phyloP scores from a whole-genome alignment of 2,113 vertebrate genomes.

The Crotalus helleri region DNA sequence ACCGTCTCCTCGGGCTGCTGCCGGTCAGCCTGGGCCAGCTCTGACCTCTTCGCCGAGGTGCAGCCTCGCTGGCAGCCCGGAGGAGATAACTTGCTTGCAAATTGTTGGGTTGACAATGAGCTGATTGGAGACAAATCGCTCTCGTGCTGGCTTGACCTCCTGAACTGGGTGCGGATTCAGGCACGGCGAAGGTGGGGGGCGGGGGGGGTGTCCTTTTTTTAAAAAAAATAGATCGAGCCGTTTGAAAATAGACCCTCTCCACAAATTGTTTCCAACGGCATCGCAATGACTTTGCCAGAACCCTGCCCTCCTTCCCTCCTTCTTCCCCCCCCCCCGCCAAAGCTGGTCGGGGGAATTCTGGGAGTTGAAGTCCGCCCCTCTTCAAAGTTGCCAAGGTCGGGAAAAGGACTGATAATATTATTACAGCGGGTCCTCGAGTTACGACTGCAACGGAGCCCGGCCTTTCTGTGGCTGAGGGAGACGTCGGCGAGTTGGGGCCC shows the following conservation, averaged over 20 bases:
- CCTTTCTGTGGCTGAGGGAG: no score
- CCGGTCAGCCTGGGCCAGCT: slow-evolving; percentile 67
- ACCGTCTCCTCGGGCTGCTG: slow-evolving; percentile 68
- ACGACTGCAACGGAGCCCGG: no score
- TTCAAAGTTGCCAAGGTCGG: no score
- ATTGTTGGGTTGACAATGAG: slow-evolving; percentile 72
- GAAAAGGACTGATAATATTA: no score
- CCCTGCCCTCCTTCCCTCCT: fast-evolving
- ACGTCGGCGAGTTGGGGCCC: no score
- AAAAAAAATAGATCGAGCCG: background rate
- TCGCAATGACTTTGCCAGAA: no score
- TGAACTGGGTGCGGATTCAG: slow-evolving; percentile 47
- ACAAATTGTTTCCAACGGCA: background rate
- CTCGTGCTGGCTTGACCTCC: slow-evolving; percentile 68
- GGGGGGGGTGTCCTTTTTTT: no score
- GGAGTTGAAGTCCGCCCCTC: no score
- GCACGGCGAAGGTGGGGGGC: background rate
- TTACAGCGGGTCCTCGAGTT: no score
- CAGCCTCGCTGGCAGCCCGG: slow-evolving; percentile 63
- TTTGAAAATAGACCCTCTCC: background rate
- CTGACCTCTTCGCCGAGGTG: slow-evolving; percentile 67
- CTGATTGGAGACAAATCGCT: slow-evolving; percentile 71
- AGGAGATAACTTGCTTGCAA: slow-evolving; percentile 58
- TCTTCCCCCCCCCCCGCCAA: no score
- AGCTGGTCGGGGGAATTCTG: no score